Evolutionary conservation across 2,797 vertebrate species (phyloP).

Genomic region (Lagorchestes hirsutus): DNA sequence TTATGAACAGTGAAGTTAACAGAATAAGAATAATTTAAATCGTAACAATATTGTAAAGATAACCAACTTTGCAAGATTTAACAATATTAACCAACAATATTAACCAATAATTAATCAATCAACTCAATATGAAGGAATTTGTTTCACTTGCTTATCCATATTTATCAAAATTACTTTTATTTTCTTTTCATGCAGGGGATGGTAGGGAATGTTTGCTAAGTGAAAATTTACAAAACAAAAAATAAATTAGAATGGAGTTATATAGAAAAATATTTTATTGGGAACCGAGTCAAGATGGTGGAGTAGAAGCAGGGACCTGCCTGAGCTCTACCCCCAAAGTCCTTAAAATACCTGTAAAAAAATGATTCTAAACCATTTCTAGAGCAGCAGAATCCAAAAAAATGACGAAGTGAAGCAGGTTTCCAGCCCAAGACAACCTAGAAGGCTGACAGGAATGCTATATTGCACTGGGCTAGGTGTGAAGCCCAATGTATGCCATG

Average conservation of each 20-base stretch:
- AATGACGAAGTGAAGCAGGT: no score
- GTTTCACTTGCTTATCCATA: not conserved
- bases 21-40: not conserved
- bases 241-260: not conserved
- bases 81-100: not conserved
- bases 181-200: not conserved
- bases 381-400: no score
- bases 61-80: not conserved
- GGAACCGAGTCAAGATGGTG: no score
- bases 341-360: no score
- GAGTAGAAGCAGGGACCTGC: no score
- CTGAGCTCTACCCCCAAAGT: no score
- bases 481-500: no score
- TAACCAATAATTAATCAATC: no score
- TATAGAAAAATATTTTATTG: not conserved
- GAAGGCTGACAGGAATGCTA: no score
- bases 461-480: no score
- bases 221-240: not conserved
- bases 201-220: not conserved
- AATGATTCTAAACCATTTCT: no score
- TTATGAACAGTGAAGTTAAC: not conserved
- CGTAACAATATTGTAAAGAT: not conserved
- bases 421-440: no score
- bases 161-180: not conserved
- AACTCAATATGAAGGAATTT: not conserved